phyloP scores from a whole-genome alignment of 2,888 invertebrate genomes.

The Cataglyphis livida region DNA sequence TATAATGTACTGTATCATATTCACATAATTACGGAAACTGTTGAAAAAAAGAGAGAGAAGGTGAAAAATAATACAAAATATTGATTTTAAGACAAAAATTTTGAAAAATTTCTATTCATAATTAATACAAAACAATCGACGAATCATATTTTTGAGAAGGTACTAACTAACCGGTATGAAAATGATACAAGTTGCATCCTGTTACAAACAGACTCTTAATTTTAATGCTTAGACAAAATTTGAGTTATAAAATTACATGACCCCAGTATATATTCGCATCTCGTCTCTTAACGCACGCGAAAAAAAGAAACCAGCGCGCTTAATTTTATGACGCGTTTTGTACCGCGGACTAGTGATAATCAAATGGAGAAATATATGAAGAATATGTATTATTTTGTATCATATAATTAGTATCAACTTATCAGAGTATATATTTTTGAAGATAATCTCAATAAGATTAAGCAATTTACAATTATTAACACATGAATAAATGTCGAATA shows the following conservation, averaged over 20 bases:
- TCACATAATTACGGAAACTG: background rate
- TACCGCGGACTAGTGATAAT: background rate
- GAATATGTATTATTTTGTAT: no score
- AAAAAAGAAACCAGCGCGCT: background rate
- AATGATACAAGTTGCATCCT: background rate
- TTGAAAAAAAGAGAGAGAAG: background rate
- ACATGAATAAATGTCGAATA: constrained; percentile 2
- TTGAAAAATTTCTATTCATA: background rate
- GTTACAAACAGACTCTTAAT: background rate
- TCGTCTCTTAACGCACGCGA: background rate
- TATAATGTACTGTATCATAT: background rate
- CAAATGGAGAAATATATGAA: background rate
- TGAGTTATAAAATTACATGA: no score
- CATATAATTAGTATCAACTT: background rate
- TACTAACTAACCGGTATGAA: background rate
- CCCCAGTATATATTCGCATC: background rate
- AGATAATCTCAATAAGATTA: constrained; percentile 16
- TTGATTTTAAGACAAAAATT: background rate
- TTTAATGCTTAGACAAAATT: background rate
- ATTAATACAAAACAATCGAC: background rate
- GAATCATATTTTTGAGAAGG: background rate
- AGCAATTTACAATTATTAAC: background rate
- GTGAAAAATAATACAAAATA: background rate
- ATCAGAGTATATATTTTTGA: background rate
- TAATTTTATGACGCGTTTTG: background rate